phyloP scores from a whole-genome alignment of 2,888 invertebrate species.

The Bhutanitis thaidina region DNA sequence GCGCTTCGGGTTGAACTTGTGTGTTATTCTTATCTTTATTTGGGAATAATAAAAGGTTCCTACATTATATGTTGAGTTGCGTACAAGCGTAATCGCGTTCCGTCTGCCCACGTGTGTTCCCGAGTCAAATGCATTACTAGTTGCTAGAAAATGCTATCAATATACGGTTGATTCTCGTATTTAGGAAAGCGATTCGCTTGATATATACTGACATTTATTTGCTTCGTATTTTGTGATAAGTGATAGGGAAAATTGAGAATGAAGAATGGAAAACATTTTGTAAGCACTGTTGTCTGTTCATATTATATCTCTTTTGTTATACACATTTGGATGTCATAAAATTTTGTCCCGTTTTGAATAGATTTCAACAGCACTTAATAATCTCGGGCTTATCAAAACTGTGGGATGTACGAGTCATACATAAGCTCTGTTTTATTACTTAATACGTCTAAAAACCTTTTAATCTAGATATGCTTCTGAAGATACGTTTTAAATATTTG shows the following conservation, averaged over 20 bases:
- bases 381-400: too few relatives aligned
- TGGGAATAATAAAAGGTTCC: conserved; percentile 18
- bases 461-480: too few relatives aligned
- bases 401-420: too few relatives aligned
- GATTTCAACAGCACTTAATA: too few relatives aligned
- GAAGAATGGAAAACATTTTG: conserved; percentile 11
- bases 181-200: conserved; percentile 1
- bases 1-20: conserved; percentile 12
- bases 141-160: not conserved
- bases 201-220: conserved; percentile 1
- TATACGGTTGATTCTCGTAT: not conserved
- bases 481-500: too few relatives aligned
- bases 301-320: too few relatives aligned
- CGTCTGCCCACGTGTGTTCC: conserved; percentile 14
- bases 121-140: not conserved
- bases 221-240: not conserved
- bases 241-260: conserved; percentile 6
- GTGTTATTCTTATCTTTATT: conserved; percentile 20
- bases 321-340: too few relatives aligned
- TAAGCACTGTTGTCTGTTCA: conserved; percentile 1
- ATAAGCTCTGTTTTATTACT: too few relatives aligned
- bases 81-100: conserved; percentile 17
- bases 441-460: too few relatives aligned
- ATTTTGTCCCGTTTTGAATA: too few relatives aligned
- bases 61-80: conserved; percentile 12